phyloP scores from a whole-genome alignment of 2,797 vertebrate genomes.

The Okamejei kenojei region DNA sequence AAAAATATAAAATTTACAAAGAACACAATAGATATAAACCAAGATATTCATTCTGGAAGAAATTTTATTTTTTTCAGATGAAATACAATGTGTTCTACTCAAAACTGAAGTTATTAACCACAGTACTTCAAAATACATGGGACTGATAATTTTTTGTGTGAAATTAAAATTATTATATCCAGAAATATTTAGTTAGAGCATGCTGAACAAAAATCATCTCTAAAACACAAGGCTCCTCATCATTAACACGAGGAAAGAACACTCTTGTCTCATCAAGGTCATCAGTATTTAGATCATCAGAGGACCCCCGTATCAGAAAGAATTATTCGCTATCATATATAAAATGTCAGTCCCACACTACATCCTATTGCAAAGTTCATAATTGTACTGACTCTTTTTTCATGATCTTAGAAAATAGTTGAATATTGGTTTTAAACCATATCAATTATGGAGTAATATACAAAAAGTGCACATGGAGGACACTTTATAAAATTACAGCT shows the following conservation, averaged over 20 bases:
- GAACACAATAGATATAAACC: background rate
- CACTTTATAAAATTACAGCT: background rate
- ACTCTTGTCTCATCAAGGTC: background rate
- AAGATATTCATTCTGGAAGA: background rate
- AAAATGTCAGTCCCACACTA: no score
- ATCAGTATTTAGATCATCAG: background rate
- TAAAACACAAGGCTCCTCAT: background rate
- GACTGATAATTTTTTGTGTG: background rate
- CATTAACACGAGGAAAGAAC: background rate
- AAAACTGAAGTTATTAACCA: background rate
- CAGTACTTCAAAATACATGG: background rate
- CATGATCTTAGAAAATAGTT: background rate
- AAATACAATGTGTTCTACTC: background rate
- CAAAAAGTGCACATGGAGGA: background rate
- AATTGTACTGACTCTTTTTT: background rate
- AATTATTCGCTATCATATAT: background rate
- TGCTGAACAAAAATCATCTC: background rate
- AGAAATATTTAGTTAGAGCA: background rate
- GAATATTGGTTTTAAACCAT: no score
- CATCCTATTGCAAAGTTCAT: background rate
- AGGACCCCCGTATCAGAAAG: background rate
- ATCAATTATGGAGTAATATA: background rate
- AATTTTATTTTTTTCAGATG: background rate
- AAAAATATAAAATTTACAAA: background rate
- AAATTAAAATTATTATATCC: background rate